phyloP scores from a whole-genome alignment of 2,888 invertebrate genomes.

The Drosophila mimica region DNA sequence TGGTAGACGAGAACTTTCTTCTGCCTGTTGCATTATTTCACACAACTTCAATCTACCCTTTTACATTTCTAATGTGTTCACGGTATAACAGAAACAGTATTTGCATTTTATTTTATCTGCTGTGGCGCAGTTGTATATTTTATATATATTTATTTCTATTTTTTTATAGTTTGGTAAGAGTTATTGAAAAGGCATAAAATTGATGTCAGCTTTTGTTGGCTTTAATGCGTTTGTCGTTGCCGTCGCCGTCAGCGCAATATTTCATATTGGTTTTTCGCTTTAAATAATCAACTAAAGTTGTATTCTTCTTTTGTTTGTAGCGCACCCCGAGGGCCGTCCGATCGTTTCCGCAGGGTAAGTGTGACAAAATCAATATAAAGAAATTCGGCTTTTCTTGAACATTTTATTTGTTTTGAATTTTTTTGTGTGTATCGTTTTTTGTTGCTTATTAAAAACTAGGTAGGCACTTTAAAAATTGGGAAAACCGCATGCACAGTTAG shows the following conservation, averaged over 20 bases:
- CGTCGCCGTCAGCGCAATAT: conserved; percentile 51
- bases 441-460: conserved; percentile 69
- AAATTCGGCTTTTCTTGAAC: not conserved
- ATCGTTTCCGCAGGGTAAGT: conserved; percentile 62
- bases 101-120: conserved; percentile 67
- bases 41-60: not conserved
- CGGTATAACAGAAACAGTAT: conserved; percentile 46
- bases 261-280: conserved; percentile 64
- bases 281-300: conserved; percentile 54
- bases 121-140: conserved; percentile 44
- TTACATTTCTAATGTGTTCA: not conserved
- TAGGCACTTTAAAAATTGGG: conserved; percentile 45
- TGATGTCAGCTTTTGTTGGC: conserved; percentile 54
- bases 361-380: conserved; percentile 8
- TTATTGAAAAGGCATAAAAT: conserved; percentile 65
- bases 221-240: conserved; percentile 51
- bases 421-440: conserved; percentile 14
- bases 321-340: conserved; percentile 36
- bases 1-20: not conserved
- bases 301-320: conserved; percentile 13
- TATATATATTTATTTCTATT: conserved; percentile 6
- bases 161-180: not conserved
- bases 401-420: not conserved
- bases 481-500: conserved; percentile 47
- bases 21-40: not conserved